Percentiles rank a stretch among this genome's conserved stretches.
Evolutionary conservation across 2,888 invertebrate species (phyloP).

Genomic region (Philaethria dido): DNA sequence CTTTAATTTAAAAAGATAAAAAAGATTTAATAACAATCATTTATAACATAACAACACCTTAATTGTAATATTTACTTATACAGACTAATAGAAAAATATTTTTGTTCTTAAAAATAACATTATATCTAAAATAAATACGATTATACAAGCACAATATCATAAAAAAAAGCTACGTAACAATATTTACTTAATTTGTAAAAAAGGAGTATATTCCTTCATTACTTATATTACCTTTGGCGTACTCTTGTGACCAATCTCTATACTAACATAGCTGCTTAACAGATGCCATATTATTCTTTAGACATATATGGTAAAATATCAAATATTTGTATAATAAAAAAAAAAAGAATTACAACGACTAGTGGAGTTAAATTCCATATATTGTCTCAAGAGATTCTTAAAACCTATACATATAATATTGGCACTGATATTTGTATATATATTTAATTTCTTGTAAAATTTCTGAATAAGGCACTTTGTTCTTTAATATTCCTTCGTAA

Average conservation of each 20-base stretch:
- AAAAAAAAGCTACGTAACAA: conserved; percentile 26
- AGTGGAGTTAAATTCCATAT: conserved; percentile 62
- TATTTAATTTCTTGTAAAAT: conserved; percentile 44
- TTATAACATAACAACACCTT: conserved; percentile 20
- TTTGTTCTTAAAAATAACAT: conserved; percentile 29
- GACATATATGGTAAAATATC: conserved; percentile 26
- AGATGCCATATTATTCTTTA: too few relatives aligned
- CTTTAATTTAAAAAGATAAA: conserved; percentile 40
- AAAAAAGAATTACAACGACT: conserved; percentile 48
- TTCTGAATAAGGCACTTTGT: conserved; percentile 54
- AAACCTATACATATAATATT: conserved; percentile 52
- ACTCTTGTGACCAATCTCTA: conserved; percentile 67
- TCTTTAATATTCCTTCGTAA: conserved; percentile 10
- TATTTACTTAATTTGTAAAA: conserved; percentile 29
- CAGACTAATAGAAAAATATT: conserved; percentile 12
- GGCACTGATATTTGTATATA: conserved; percentile 55
- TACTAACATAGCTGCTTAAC: conserved; percentile 30
- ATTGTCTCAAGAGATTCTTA: conserved; percentile 66
- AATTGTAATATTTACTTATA: conserved; percentile 20
- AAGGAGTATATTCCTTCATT: conserved; percentile 21
- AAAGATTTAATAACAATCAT: conserved; percentile 29
- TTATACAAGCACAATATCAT: conserved; percentile 26
- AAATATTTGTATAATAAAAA: conserved; percentile 2
- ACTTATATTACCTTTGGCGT: conserved; percentile 69
- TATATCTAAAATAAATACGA: conserved; percentile 41